Base-by-base conservation (phyloP, 2,797 vertebrate genomes). In the Catostomus latipinnis region DNA sequence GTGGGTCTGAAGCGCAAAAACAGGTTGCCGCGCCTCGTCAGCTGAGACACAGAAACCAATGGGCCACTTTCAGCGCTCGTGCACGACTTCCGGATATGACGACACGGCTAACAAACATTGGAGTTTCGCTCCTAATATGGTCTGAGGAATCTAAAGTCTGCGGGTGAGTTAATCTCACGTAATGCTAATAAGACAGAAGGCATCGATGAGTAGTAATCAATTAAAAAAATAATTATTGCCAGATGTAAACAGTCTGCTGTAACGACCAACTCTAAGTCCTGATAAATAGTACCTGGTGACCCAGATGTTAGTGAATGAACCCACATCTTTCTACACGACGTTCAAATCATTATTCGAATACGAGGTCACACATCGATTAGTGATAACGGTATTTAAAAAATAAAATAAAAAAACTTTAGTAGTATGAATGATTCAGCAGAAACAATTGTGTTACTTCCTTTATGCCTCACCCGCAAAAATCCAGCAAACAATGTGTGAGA, bases 121-220 rank as follows among this genome's bases (percentile, higher is more conserved):
- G 82, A 82, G 83, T 87, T 87, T 87, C 84, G 84, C 86, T 86
- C 86, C 86, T 83, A 87, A 87, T 87, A 87, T 84, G 86, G 86
- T 63, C 67, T 50, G 82, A 87, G 77, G 80, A 85, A 84, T 71
- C 74, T 69, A 6, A 58, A 77, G 80, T 76, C 77, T 73, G 66
- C 45, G 6, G 78, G 76, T 67, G 85, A 83, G 80, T 74, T 83
- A 71, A 70, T 71, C 76, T 78, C 14, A 2, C 69, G 58, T 22
- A 57, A 65, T 52, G 18, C 57, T 48, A 54, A n/a, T 46, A 62
- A 73, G 70, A 77, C 54, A 49, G 52, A 56, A 70, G 60, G 46
- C 66, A 82, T 7, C 67, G 50, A 56, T 63, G 53, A 79, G 34
- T 56, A 49, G 34, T 66, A 65, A 63, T 22, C 6, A 45, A 45